Evolutionary conservation across 2,797 vertebrate genomes (phyloP), one percentile per base, ranked within the genome.

Genomic region (Chelmon rostratus): DNA sequence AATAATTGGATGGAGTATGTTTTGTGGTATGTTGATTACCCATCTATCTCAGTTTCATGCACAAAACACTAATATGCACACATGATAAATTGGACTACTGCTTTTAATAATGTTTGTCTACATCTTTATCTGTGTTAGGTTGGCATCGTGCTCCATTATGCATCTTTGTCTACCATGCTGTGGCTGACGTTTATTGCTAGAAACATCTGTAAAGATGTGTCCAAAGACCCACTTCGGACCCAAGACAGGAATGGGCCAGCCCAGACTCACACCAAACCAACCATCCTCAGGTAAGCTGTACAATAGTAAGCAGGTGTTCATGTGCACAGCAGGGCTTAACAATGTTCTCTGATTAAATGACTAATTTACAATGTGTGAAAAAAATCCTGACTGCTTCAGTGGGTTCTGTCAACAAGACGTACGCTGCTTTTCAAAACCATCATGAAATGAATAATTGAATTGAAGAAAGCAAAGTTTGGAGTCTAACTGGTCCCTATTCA

Each of bases 171-270:
- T 68, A 96, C 97, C 33, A 95, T 98, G 96, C 91, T 99, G 59
- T 99, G 98, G 98, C 95, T 99, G 44, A 96, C 94, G 15, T 96
- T 97, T 72, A 97, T 96, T 10, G 97, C 97, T 80, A 96, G 97
- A 86, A 97, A 97, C 93, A 96, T 98, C 94, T 98, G 97, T 93
- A 95, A 95, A 86, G 97, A 98, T 89, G 96, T 98, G 86, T 96
- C 96, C 82, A 97, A 93, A 94, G 97, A 97, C 86, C 94, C 94
- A n/a, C 95, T 94, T 0, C 93, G 89, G 0, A 88, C 93, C 81
- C 94, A 92, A 8, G 95, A 95, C 52, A 87, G 93, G 68, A 96
- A 96, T 46, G 94, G 94, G 2, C 92, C 92, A 1, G 92, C 86
- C 40, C 84, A 90, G 75, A 83, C 81, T 15, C 79, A 58, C 18